Percentiles rank a stretch among this genome's conserved stretches.
Evolutionary conservation across 30 jellyfish, hydroid and myxozoan species (phyloP).

Genomic region (Turritopsis dohrnii): DNA sequence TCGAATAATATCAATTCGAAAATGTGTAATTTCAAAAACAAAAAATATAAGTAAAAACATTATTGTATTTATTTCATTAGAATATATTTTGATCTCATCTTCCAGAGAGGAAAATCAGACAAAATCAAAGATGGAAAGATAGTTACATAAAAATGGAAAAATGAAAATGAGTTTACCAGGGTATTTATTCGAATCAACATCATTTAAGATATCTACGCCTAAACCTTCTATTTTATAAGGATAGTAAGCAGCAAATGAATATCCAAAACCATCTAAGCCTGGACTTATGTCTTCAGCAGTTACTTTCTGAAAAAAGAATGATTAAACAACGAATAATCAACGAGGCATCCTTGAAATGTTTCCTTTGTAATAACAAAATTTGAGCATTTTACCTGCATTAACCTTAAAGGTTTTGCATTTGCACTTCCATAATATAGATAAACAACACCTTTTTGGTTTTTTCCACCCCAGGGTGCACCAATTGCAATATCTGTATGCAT

Average conservation of each 20-base stretch:
- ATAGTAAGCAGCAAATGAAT: conserved; percentile 44
- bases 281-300: not conserved
- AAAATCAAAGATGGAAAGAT: no score
- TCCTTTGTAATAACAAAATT: not conserved
- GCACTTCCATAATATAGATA: conserved; percentile 51
- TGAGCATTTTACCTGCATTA: conserved; percentile 9
- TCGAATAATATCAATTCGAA: no score
- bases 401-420: conserved; percentile 24
- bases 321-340: no score
- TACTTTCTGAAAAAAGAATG: not conserved
- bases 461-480: conserved; percentile 91
- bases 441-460: conserved; percentile 55
- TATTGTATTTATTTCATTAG: no score
- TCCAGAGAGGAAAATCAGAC: no score
- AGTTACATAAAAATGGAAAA: not conserved
- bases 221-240: not conserved
- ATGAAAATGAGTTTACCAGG: conserved; percentile 43
- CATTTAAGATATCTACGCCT: conserved; percentile 1
- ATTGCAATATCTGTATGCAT: conserved; percentile 52
- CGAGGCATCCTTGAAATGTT: no score
- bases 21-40: no score
- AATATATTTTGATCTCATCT: no score
- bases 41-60: no score
- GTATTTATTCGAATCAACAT: conserved; percentile 64
- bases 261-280: conserved; percentile 49